Evolutionary conservation across 1,140 invertebrate genomes (phyloP), one percentile per base, ranked within the genome.

Genomic region (Drosophila gunungcola): DNA sequence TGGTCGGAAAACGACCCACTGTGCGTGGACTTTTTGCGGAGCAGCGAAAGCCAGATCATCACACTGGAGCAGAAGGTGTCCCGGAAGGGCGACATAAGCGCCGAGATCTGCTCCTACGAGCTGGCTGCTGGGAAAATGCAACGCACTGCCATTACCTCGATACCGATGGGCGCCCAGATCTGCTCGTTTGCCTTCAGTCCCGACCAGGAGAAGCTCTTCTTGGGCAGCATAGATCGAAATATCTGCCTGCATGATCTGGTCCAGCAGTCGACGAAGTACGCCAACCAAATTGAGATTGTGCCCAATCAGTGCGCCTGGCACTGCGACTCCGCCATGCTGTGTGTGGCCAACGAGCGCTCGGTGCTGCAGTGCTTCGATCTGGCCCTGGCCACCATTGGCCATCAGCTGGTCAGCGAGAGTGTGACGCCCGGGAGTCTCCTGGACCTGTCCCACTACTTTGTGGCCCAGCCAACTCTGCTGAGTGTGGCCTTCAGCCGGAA

Each of bases 351-450:
- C 92, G 95, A 96, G 69, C 93, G 94, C 70, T 95, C 96, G 6
- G 95, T 96, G 79, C 93, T 97, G 55, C 96, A 97, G 93, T 96
- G 96, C 91, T 96, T 96, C 92, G 96, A 97, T 82, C 93, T 95
- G 65, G 94, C 96, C 16, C 92, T 97, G 54, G 94, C 94, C 21
- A 94, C 94, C 53, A 93, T 97, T 49, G 95, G 94, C 79, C 94
- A 95, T 80, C 96, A 97, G 88, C 92, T 96, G 55, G 91, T 95
- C 21, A 94, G 93, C 57, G 96, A 97, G 92, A 96, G 96, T 82
- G 93, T 94, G 7, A 93, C 93, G 29, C 94, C 95, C 29, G 92
- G 94, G 2, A 94, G 93, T 80, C 92, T 96, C 62, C 81, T 96
- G 5, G 95, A 96, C 79, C 91, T 97, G 12, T 95, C 95, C 9